phyloP scores from a whole-genome alignment of 1,140 invertebrate species.

The Drosophila grimshawi region DNA sequence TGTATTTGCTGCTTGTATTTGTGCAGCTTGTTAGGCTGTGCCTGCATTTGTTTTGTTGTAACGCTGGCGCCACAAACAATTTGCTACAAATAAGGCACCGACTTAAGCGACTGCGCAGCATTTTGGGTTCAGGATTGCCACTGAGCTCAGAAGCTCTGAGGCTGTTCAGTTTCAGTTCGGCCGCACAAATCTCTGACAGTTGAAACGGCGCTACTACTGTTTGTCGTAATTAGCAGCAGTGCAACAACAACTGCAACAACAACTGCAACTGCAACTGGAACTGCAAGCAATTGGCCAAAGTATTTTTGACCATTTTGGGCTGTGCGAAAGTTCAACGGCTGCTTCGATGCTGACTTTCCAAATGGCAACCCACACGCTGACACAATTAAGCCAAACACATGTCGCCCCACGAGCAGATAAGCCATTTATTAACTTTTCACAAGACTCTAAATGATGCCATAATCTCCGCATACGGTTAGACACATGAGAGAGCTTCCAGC shows the following conservation, averaged over 20 bases:
- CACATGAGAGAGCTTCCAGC: slow-evolving; percentile 63
- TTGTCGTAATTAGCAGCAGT: slow-evolving; percentile 79
- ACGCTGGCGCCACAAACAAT: slow-evolving; percentile 75
- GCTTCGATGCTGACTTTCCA: slow-evolving; percentile 55
- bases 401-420: slow-evolving; percentile 68
- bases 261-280: slow-evolving; percentile 5
- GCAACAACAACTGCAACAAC: not conserved
- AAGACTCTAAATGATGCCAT: slow-evolving; percentile 79
- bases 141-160: not conserved
- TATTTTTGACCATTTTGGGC: slow-evolving; percentile 74
- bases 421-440: slow-evolving; percentile 83
- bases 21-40: slow-evolving; percentile 57
- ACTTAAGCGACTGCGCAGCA: slow-evolving; percentile 29
- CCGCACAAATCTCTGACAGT: slow-evolving; percentile 82
- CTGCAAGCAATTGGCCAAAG: slow-evolving; percentile 46
- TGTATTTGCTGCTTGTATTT: slow-evolving; percentile 18
- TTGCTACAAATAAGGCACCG: slow-evolving; percentile 81
- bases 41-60: slow-evolving; percentile 24
- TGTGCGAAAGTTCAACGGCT: slow-evolving; percentile 73
- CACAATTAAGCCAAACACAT: slow-evolving; percentile 83
- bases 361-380: slow-evolving; percentile 78
- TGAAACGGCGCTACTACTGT: slow-evolving; percentile 54
- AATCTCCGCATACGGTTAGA: slow-evolving; percentile 80
- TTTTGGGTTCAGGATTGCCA: slow-evolving; percentile 6
- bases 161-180: slow-evolving; percentile 23